These are phyloP conservation scores for Zonitis immaculata DNA, from an alignment of 2,888 invertebrate species.

Conservation along the genomic window DNA sequence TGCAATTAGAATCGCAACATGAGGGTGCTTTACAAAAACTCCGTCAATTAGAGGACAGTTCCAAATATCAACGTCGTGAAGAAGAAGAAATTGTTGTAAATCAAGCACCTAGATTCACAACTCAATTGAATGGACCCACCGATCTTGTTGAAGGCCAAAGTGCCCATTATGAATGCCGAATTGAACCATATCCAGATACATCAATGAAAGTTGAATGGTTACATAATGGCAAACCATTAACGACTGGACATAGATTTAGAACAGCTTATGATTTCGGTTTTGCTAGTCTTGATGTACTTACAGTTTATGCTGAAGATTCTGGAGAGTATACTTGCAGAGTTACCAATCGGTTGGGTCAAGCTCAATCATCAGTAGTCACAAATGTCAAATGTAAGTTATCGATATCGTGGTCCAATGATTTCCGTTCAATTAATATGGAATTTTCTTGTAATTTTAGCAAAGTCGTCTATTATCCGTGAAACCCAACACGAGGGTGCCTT, in stretches of 20 bases:
- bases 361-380: conserved; percentile 73
- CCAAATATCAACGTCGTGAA: conserved; percentile 73
- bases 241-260: conserved; percentile 85
- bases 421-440: conserved; percentile 9
- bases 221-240: conserved; percentile 85
- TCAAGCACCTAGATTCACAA: conserved; percentile 80
- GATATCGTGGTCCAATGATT: conserved; percentile 1
- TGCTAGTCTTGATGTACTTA: conserved; percentile 90
- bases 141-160: conserved; percentile 82
- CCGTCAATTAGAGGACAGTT: conserved; percentile 77
- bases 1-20: conserved; percentile 84
- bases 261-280: conserved; percentile 97
- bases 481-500: conserved; percentile 91
- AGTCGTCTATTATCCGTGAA: conserved; percentile 79
- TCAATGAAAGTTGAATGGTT: conserved; percentile 89
- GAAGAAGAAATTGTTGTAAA: conserved; percentile 76
- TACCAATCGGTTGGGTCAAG: conserved; percentile 80
- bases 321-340: conserved; percentile 88
- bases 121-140: conserved; percentile 81
- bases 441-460: conserved; percentile 54
- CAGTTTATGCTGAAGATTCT: conserved; percentile 90
- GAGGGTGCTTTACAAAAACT: conserved; percentile 84
- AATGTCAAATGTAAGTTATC: conserved; percentile 70
- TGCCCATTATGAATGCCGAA: conserved; percentile 88
- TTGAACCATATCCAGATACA: conserved; percentile 88